Evolutionary conservation across 2,113 vertebrate species (phyloP).

Genomic region (Dipodomys stephensi): DNA sequence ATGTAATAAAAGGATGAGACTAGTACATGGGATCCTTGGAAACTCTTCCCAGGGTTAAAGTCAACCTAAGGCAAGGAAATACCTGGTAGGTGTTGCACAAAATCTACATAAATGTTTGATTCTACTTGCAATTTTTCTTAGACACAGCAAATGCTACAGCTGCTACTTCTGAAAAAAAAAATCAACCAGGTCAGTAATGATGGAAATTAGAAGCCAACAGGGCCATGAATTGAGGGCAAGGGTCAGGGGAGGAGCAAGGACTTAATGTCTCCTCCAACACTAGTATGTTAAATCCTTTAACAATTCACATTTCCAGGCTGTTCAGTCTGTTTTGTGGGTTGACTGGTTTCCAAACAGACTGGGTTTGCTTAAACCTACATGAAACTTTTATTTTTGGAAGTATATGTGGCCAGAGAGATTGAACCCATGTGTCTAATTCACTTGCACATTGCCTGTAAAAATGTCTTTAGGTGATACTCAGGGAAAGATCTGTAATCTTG

Average conservation of each 20-base stretch:
- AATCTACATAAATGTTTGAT: background rate
- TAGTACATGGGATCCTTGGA: background rate
- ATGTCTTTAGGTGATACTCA: conserved; percentile 40
- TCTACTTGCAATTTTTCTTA: conserved; percentile 4
- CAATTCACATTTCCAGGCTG: conserved; percentile 48
- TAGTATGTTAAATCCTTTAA: conserved; percentile 15
- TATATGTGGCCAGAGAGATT: conserved; percentile 60
- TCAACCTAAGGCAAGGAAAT: conserved; percentile 20
- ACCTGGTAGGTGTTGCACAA: background rate
- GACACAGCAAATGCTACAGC: background rate
- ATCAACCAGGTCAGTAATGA: background rate
- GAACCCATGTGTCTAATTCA: conserved; percentile 70
- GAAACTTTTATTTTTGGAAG: conserved; percentile 68
- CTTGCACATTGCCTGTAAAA: conserved; percentile 56
- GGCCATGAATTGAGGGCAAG: background rate
- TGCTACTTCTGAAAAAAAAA: conserved; percentile 8
- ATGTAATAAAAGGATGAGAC: conserved; percentile 10
- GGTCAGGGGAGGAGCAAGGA: background rate
- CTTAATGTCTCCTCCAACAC: conserved; percentile 28
- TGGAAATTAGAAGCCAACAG: background rate
- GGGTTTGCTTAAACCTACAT: conserved; percentile 65
- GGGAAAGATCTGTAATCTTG: conserved; percentile 22
- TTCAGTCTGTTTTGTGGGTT: background rate
- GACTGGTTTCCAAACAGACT: conserved; percentile 58
- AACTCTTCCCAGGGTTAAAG: conserved; percentile 22